A percentile compares a stretch with the other conserved stretches of the same genome.
Evolutionary conservation across 2,113 vertebrate species (phyloP).

Genomic region (Chelonoidis abingdonii): DNA sequence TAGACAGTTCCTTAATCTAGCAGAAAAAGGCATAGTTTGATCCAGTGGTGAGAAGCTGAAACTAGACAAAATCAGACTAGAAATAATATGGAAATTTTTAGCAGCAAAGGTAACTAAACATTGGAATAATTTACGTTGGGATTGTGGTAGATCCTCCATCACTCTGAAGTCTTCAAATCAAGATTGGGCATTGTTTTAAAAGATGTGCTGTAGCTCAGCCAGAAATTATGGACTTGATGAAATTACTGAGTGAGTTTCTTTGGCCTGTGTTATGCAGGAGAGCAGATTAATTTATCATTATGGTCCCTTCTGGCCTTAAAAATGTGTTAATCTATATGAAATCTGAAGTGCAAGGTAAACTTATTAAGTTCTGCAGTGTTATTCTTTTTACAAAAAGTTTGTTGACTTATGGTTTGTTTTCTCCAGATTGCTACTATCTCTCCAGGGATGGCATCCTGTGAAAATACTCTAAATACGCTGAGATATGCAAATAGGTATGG

Average conservation of each 20-base stretch:
- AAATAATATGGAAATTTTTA: not conserved
- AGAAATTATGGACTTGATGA: not conserved
- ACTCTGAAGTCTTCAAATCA: not conserved
- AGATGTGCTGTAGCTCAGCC: not conserved
- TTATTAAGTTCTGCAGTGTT: not conserved
- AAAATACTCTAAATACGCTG: constrained; percentile 97
- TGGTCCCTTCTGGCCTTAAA: not conserved
- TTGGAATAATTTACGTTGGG: not conserved
- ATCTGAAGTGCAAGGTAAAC: not conserved
- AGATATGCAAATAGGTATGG: constrained; percentile 98
- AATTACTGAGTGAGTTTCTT: not conserved
- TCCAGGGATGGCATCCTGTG: constrained; percentile 98
- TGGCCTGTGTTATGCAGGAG: not conserved
- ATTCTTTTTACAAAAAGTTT: not conserved
- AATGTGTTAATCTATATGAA: not conserved
- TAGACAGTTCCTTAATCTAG: not conserved
- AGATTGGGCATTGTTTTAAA: not conserved
- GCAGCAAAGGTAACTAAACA: not conserved
- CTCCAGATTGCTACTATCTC: constrained; percentile 96
- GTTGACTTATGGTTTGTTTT: constrained; percentile 9
- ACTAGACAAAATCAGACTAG: not conserved
- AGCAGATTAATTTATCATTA: not conserved
- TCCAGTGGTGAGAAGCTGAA: not conserved
- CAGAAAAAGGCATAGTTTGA: not conserved
- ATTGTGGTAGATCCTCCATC: not conserved